phyloP scores from a whole-genome alignment of 2,113 vertebrate species.

The Tichodroma muraria region DNA sequence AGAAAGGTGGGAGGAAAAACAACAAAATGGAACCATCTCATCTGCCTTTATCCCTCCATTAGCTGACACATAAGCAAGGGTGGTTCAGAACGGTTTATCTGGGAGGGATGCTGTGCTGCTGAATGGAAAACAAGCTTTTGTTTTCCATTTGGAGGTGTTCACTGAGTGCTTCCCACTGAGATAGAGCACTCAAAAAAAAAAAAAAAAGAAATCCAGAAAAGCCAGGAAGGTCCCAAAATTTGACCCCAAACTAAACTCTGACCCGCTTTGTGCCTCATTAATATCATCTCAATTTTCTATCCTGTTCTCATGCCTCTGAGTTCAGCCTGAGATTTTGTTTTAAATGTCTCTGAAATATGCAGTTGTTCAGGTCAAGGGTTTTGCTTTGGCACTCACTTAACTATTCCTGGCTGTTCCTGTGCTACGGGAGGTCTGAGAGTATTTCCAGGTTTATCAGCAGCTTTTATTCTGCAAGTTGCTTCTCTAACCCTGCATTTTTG shows the following conservation, averaged over 20 bases:
- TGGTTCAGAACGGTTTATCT: neutral
- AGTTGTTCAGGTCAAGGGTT: conserved; percentile 29
- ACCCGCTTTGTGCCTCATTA: neutral
- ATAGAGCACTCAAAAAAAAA: neutral
- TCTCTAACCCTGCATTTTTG: neutral
- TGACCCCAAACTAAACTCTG: neutral
- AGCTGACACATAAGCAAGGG: neutral
- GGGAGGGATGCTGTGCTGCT: neutral
- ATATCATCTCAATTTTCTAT: neutral
- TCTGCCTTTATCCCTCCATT: conserved; percentile 11
- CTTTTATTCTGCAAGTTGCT: neutral
- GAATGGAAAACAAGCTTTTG: neutral
- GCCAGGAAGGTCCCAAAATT: neutral
- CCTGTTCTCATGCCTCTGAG: neutral
- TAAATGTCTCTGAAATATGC: neutral
- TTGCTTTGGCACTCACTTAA: neutral
- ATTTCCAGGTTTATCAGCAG: conserved; percentile 54
- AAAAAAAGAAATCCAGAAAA: neutral
- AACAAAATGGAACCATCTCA: neutral
- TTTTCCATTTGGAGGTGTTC: neutral
- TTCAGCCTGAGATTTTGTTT: neutral
- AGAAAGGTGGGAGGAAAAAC: neutral
- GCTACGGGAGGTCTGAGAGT: neutral
- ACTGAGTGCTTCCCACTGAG: fast-evolving
- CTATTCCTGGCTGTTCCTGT: conserved; percentile 6